Percentiles rank a stretch among this genome's conserved stretches.
Conservation (phyloP, 2,888 invertebrate genomes). For the Nebria salina region DNA sequence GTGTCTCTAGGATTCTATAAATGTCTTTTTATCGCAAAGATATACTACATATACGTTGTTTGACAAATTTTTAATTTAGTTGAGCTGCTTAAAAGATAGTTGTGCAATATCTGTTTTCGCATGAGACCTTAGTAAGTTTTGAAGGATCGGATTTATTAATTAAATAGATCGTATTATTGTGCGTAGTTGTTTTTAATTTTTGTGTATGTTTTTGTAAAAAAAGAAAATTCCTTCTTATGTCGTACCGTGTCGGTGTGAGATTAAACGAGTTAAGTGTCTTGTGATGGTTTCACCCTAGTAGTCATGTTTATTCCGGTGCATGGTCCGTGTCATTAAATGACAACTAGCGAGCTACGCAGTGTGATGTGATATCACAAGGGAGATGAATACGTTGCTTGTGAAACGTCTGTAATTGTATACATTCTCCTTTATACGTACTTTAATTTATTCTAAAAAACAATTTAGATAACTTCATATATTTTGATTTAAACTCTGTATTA, state of each 20-base stretch:
- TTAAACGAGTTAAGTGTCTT: slow-evolving; percentile 23
- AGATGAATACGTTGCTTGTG: not conserved
- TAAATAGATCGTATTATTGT: not conserved
- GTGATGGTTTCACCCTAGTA: slow-evolving; percentile 16
- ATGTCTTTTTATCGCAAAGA: no score
- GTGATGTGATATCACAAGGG: slow-evolving; percentile 1
- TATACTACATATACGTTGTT: no score
- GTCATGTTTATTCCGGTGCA: slow-evolving; percentile 31
- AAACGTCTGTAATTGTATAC: slow-evolving; percentile 28
- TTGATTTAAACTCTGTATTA: no score
- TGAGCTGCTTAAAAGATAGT: no score
- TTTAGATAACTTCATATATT: no score
- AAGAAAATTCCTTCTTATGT: not conserved
- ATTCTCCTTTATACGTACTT: not conserved
- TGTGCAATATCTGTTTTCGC: no score
- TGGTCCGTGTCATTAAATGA: slow-evolving; percentile 36
- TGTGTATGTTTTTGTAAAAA: not conserved
- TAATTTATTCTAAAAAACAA: not conserved
- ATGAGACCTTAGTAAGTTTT: no score
- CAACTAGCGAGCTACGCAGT: slow-evolving; percentile 12
- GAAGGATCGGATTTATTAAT: not conserved
- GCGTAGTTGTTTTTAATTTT: not conserved
- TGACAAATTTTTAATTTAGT: no score
- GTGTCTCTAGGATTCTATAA: no score
- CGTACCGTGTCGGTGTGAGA: slow-evolving; percentile 5